A percentile compares a stretch with the other conserved stretches of the same genome.
These are phyloP conservation scores for Diarsia brunnea DNA, from an alignment of 2,888 invertebrate genomes.

Conservation along the genomic window DNA sequence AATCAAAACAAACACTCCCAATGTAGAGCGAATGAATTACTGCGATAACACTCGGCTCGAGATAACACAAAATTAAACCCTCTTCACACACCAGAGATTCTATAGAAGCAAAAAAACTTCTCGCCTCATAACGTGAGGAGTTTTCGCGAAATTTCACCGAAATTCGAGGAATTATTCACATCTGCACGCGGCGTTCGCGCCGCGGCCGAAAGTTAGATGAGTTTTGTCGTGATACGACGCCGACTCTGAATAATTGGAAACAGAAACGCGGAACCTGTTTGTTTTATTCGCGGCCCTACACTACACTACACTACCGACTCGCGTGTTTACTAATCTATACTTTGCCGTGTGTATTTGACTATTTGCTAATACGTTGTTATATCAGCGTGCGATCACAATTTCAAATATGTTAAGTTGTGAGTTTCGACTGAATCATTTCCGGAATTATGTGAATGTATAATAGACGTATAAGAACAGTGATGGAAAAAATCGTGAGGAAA, in stretches of 20 bases:
- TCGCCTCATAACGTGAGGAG: conserved; percentile 65
- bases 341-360: conserved; percentile 35
- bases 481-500: too few species aligned
- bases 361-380: conserved; percentile 24
- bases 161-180: conserved; percentile 74
- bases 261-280: conserved; percentile 69
- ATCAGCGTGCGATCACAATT: not conserved
- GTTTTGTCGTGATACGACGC: conserved; percentile 76
- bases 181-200: conserved; percentile 69
- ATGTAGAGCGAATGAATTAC: conserved; percentile 58
- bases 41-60: conserved; percentile 56
- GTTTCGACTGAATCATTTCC: not conserved
- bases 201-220: conserved; percentile 81
- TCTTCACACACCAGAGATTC: conserved; percentile 60
- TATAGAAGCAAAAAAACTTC: conserved; percentile 65
- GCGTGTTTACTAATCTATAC: conserved; percentile 42
- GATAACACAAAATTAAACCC: conserved; percentile 66
- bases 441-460: not conserved
- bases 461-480: not conserved
- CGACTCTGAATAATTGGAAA: conserved; percentile 79
- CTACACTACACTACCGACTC: not conserved
- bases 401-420: not conserved
- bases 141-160: conserved; percentile 65
- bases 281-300: conserved; percentile 60
- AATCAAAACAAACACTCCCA: conserved; percentile 59